Evolutionary conservation across 2,888 invertebrate species (phyloP), one percentile per base, ranked within the genome.

Genomic region (Pammene fasciana): DNA sequence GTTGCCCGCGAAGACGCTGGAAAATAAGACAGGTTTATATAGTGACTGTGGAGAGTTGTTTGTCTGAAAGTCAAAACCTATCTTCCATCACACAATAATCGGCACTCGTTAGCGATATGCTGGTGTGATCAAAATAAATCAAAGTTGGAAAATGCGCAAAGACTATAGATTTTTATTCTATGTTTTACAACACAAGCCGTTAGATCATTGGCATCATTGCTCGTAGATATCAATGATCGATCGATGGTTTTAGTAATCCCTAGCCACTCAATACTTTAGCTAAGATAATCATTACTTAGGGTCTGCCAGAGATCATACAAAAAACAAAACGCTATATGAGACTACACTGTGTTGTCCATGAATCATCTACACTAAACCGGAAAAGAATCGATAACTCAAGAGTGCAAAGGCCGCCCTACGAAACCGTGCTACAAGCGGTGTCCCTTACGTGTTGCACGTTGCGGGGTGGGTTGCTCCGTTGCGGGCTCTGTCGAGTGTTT

Each of bases 1-100:
- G 92, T 93, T 71, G 90, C 86, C 65, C 93, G 88, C 61, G 88
- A 73, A 68, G 93, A 89, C 43, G 68, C 62, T 56, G 62, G 56
- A 62, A 56, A 26, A 56, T 52, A 6, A 26, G 4, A 13, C 34
- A 10, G 14, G 43, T 57, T 54, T 38, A 43, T 7, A 14, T 43
- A 4, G 11, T 11, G 16, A 4, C 5, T 43, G 10, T 56, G 36
- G 14, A 56, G 18, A 8, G 9, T 16, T 4, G 16, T 16, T 6
- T 38, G 10, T 41, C 18, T 7, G 16, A 6, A 52, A n/a, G n/a
- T n/a, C n/a, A n/a, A n/a, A 13, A 41, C 4, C 14, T 14, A 7
- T 48, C 16, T 5, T 13, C 11, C 41, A 41, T 56, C 56, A 16
- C 48, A 48, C 48, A 14, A 48, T 46, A 46, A 46, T 2, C 8